These are phyloP conservation scores for Pangasius sanitwongsei DNA, from an alignment of 2,797 vertebrate genomes.

Conservation along the genomic window DNA sequence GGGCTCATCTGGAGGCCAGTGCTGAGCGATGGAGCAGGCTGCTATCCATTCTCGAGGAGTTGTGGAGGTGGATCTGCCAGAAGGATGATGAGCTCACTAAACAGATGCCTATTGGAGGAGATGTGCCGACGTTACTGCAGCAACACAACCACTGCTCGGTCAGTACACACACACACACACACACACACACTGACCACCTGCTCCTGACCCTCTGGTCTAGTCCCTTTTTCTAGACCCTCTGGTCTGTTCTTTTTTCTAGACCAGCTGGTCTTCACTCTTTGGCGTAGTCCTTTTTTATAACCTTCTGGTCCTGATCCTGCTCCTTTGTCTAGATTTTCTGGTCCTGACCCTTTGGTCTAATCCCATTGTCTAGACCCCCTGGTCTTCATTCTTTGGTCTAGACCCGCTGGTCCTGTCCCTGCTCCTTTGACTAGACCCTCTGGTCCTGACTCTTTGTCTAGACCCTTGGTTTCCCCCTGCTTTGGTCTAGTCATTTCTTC, in stretches of 20 bases:
- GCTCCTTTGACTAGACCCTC: no score
- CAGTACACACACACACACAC: slow-evolving; percentile 55
- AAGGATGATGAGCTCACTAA: slow-evolving; percentile 94
- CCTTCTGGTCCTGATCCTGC: neutral
- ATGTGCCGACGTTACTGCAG: slow-evolving; percentile 89
- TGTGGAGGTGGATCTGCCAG: slow-evolving; percentile 90
- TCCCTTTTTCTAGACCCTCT: neutral
- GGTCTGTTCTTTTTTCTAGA: neutral
- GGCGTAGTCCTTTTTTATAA: neutral
- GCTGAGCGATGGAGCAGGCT: slow-evolving; percentile 93
- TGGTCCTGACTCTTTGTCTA: neutral
- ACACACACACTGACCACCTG: slow-evolving; percentile 23
- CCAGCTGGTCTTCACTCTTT: neutral
- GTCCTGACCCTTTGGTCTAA: neutral
- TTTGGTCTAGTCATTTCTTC: no score
- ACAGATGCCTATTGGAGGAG: slow-evolving; percentile 94
- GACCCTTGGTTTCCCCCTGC: no score
- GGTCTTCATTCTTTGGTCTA: neutral
- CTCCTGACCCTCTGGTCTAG: neutral
- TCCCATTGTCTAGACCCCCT: neutral
- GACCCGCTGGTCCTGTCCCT: neutral
- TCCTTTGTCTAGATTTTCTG: neutral
- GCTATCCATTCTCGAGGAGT: slow-evolving; percentile 88
- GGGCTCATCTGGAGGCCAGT: slow-evolving; percentile 93
- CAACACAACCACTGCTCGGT: slow-evolving; percentile 89